phyloP scores from a whole-genome alignment of 2,888 invertebrate species.

The Cantharis lateralis region DNA sequence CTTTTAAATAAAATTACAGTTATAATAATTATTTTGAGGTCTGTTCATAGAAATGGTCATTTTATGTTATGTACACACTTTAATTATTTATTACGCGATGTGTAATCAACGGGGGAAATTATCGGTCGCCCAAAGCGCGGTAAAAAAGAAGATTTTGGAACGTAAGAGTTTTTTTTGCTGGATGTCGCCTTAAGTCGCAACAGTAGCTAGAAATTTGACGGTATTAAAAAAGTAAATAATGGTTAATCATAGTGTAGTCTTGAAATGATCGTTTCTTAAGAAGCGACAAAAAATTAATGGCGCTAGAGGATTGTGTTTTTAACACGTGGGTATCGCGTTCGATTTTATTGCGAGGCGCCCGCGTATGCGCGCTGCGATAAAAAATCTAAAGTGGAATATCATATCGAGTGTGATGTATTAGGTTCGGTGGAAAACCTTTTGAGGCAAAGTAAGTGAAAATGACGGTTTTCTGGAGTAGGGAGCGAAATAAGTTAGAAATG shows the following conservation, averaged over 20 bases:
- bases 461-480: conserved; percentile 40
- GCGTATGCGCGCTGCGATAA: not conserved
- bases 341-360: not conserved
- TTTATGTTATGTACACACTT: not conserved
- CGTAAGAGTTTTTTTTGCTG: not conserved
- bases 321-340: not conserved
- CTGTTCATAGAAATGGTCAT: not conserved
- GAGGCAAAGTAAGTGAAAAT: conserved; percentile 47
- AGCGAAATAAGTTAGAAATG: conserved; percentile 31
- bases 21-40: not conserved
- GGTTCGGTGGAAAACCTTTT: conserved; percentile 41
- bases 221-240: not conserved
- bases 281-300: not conserved
- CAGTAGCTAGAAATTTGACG: not conserved
- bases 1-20: not conserved
- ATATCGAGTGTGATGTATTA: conserved; percentile 33
- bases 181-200: not conserved
- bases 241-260: not conserved
- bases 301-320: not conserved
- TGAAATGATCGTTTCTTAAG: not conserved
- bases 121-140: not conserved
- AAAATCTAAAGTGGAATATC: not conserved
- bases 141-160: not conserved
- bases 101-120: not conserved
- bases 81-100: not conserved